These are phyloP conservation scores for Ferrisia virgata DNA, from an alignment of 2,888 invertebrate genomes.

Conservation along the genomic window DNA sequence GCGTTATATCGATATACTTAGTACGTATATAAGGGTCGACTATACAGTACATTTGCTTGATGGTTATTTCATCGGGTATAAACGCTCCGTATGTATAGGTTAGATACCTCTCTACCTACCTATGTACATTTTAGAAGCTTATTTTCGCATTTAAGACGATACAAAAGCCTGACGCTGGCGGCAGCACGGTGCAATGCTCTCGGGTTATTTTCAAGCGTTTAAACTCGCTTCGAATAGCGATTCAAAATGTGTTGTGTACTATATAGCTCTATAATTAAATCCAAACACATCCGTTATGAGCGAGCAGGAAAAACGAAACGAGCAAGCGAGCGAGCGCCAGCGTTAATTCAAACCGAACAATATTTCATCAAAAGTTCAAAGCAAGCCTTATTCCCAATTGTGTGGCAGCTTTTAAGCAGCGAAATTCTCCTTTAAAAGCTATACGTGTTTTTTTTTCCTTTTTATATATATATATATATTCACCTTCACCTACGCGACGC, in stretches of 20 bases:
- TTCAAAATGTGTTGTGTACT: background rate
- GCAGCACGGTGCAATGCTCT: background rate
- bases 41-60: too few species aligned
- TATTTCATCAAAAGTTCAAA: conserved; percentile 7
- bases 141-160: background rate
- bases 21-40: too few species aligned
- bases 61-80: too few species aligned
- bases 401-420: background rate
- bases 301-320: background rate
- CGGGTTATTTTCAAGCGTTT: background rate
- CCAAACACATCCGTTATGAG: background rate
- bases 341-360: background rate
- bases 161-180: too few species aligned
- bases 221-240: background rate
- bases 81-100: too few species aligned
- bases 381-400: background rate
- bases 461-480: background rate
- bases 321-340: background rate
- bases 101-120: too few species aligned
- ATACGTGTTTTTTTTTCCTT: background rate
- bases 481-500: too few species aligned
- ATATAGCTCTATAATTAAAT: background rate
- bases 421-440: conserved; percentile 11
- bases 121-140: too few species aligned
- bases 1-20: too few species aligned